Evolutionary conservation across 1,140 invertebrate species (phyloP).

Genomic region (Pentalonia nigronervosa): DNA sequence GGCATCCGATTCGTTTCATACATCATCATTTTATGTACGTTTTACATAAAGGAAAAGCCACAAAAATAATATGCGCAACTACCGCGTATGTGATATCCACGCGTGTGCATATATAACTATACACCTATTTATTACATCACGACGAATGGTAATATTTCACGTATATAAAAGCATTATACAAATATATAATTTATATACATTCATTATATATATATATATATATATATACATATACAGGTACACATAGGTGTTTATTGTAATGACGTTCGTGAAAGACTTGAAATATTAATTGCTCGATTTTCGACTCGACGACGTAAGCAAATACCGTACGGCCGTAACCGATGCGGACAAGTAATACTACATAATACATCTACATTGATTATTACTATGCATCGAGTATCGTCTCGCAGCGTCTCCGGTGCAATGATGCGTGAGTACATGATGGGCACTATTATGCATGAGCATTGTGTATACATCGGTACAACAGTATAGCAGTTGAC

Average conservation of each 20-base stretch:
- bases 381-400: not conserved
- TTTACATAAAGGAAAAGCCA: constrained; percentile 32
- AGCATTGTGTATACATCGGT: no score
- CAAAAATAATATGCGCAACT: not conserved
- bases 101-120: not conserved
- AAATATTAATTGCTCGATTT: constrained; percentile 26
- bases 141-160: not conserved
- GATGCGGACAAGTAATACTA: not conserved
- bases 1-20: constrained; percentile 44
- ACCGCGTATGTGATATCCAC: not conserved
- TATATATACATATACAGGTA: no score
- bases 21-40: not conserved
- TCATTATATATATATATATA: not conserved
- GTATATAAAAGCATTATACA: not conserved
- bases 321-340: not conserved
- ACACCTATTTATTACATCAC: not conserved
- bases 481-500: no score
- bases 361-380: not conserved
- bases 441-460: no score
- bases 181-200: not conserved
- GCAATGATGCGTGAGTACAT: no score
- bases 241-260: not conserved
- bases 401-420: not conserved
- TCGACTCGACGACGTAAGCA: no score
- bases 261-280: not conserved